Conservation (phyloP, 2,888 invertebrate genomes). For the Dichetophora obliterata region DNA sequence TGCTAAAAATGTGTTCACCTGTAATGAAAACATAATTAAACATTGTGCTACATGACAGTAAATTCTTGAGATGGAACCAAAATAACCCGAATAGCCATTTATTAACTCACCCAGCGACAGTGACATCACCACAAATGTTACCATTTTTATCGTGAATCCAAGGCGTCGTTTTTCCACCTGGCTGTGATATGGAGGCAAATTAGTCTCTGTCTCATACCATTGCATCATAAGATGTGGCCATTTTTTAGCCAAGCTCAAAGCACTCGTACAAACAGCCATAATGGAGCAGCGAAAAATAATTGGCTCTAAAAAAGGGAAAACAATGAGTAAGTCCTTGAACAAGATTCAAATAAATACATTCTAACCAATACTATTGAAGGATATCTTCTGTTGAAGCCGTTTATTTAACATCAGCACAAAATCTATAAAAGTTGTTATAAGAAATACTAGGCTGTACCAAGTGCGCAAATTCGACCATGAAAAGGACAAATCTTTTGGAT, state of each 20-base stretch:
- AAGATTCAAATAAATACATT: background rate
- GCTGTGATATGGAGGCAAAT: conserved; percentile 63
- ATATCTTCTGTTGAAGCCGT: conserved; percentile 56
- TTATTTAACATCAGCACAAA: conserved; percentile 55
- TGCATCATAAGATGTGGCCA: conserved; percentile 72
- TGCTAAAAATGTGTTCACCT: conserved; percentile 66
- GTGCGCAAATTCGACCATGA: conserved; percentile 63
- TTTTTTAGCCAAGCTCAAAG: conserved; percentile 70
- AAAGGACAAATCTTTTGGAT: conserved; percentile 68
- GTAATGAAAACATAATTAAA: conserved; percentile 24
- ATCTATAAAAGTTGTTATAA: conserved; percentile 51
- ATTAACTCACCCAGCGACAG: conserved; percentile 69
- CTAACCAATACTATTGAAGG: conserved; percentile 64
- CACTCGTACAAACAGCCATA: conserved; percentile 57
- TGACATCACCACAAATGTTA: conserved; percentile 70
- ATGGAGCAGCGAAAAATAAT: conserved; percentile 64
- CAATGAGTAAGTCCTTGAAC: background rate
- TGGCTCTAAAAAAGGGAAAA: conserved; percentile 53
- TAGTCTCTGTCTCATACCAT: conserved; percentile 71
- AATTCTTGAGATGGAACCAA: too few species aligned
- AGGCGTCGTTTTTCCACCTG: conserved; percentile 62
- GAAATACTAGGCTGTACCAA: conserved; percentile 56
- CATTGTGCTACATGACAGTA: background rate
- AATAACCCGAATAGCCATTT: too few species aligned
- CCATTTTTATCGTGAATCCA: conserved; percentile 69